Base-by-base conservation (phyloP, 2,888 invertebrate genomes). In the Deilephila porcellus region DNA sequence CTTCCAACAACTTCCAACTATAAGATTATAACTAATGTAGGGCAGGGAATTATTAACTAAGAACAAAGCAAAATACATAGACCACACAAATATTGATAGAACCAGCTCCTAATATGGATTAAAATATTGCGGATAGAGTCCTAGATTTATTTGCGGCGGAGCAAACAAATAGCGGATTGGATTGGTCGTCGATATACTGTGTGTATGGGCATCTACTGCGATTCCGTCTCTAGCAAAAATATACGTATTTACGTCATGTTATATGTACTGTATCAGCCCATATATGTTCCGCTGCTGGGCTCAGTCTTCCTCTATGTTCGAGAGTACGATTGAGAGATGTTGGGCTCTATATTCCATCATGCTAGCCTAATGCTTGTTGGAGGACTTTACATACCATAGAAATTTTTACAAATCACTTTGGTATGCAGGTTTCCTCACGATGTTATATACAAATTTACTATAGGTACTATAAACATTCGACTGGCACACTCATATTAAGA, bases 131-230 rank as follows among this genome's bases (percentile, higher is more conserved):
- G 29, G 60, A 19, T 37, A 37, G 56, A 56, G n/a, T n/a, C 2
- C 1, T 37, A 20, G 64, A 37, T 64, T 37, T 37, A 64, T 64
- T 64, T 64, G 20, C 64, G 7, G 62, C 32, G 62, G n/a, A 29
- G 34, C 20, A 11, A 19, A 64, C 37, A 7, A n/a, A 29, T 64
- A 37, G 11, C 20, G n/a, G 37, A 64, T 64, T 64, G 64, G n/a
- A 64, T 64, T 37, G 37, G 8, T 20, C 20, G 64, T 3, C 37
- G 8, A 20, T 64, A 19, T n/a, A 37, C n/a, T 37, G 34, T n/a
- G n/a, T 8, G n/a, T 4, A 4, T 11, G 3, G 8, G 7, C 3
- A n/a, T 62, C 14, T 62, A 11, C 32, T 62, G 29, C 8, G 17
- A 8, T 45, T 11, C 45, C 45, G 11, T 45, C 45, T 45, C 14